These are phyloP conservation scores for Epizoanthus scotinus DNA, from an alignment of 92 coral and sea anemone species.

Conservation along the genomic window DNA sequence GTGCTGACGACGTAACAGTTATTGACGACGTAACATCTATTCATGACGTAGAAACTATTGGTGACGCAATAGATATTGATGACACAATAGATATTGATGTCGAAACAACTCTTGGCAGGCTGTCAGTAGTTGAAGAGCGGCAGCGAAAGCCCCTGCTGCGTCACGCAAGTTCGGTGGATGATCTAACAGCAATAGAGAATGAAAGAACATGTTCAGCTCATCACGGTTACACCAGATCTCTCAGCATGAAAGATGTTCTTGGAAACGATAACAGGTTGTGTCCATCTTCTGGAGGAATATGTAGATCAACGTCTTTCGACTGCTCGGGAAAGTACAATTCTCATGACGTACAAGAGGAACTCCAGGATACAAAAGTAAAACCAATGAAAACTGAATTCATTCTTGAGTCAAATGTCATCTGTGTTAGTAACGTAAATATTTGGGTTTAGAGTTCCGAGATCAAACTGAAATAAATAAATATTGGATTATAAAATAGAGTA, in stretches of 20 bases:
- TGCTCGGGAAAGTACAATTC: neutral
- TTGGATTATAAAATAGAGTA: no score
- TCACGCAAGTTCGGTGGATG: neutral
- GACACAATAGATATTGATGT: neutral
- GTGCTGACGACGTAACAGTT: neutral
- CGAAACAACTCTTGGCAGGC: neutral
- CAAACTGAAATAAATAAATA: no score
- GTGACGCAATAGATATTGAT: neutral
- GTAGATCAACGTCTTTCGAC: slow-evolving; percentile 20
- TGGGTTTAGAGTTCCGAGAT: neutral
- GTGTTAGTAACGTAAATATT: slow-evolving; percentile 5
- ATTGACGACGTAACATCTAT: neutral
- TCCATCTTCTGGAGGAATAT: neutral
- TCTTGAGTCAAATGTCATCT: neutral
- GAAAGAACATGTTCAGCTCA: no score
- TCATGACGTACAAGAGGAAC: neutral
- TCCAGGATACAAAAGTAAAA: neutral
- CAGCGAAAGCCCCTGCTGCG: neutral
- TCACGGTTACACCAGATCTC: neutral
- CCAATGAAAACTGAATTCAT: neutral
- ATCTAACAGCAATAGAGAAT: neutral
- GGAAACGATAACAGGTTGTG: no score
- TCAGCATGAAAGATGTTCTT: neutral
- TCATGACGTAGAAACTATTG: neutral
- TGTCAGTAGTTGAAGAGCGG: no score